phyloP scores from a whole-genome alignment of 2,888 invertebrate genomes.

The Allacma fusca region DNA sequence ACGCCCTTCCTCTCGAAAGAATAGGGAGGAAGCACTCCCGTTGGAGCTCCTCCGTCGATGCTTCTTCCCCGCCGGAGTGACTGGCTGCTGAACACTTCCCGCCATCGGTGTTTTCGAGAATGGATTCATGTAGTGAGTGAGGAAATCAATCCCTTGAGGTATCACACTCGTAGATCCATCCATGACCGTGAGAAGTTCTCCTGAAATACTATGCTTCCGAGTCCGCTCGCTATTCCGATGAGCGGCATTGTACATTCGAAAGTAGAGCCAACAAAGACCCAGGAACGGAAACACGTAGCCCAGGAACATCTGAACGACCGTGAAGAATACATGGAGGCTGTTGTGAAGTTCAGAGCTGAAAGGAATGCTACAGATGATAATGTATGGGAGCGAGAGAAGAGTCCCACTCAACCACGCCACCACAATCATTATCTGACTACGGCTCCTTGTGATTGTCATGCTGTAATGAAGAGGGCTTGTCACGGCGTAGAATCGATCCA shows the following conservation, averaged over 20 bases:
- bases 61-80: slow-evolving; percentile 55
- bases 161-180: slow-evolving; percentile 61
- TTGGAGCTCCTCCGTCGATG: slow-evolving; percentile 65
- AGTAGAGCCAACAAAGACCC: slow-evolving; percentile 67
- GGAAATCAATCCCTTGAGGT: slow-evolving; percentile 61
- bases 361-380: slow-evolving; percentile 56
- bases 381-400: slow-evolving; percentile 64
- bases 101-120: slow-evolving; percentile 61
- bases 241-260: slow-evolving; percentile 66
- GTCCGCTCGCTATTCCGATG: slow-evolving; percentile 67
- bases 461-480: slow-evolving; percentile 68
- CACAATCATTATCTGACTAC: slow-evolving; percentile 65
- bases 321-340: slow-evolving; percentile 62
- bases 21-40: slow-evolving; percentile 65
- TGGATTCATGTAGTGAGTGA: slow-evolving; percentile 62
- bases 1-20: slow-evolving; percentile 67
- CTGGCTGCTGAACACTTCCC: slow-evolving; percentile 49
- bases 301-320: slow-evolving; percentile 64
- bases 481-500: slow-evolving; percentile 68
- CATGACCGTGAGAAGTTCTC: slow-evolving; percentile 61
- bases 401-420: slow-evolving; percentile 65
- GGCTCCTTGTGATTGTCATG: slow-evolving; percentile 66
- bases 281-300: slow-evolving; percentile 67
- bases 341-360: slow-evolving; percentile 63
- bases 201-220: slow-evolving; percentile 66